Conservation (phyloP, 2,888 invertebrate species). For the Nowickia ferox region DNA sequence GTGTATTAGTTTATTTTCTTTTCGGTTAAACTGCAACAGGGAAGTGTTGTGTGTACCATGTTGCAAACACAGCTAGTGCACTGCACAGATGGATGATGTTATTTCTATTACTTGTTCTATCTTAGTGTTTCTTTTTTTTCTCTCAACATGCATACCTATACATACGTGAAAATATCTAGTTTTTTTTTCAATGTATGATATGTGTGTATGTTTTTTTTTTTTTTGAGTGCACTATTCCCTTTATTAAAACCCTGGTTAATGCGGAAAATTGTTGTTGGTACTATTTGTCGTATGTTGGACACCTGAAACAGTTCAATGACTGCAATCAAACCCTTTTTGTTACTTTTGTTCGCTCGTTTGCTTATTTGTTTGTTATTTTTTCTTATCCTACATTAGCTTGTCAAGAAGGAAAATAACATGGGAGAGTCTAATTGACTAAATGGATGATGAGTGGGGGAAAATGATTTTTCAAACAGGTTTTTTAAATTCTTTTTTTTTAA, state of each 20-base stretch:
- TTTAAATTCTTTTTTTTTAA: background rate
- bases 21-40: slow-evolving; percentile 24
- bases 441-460: slow-evolving; percentile 25
- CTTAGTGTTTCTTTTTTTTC: background rate
- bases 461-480: slow-evolving; percentile 35
- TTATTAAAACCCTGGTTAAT: slow-evolving; percentile 40
- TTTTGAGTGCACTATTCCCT: slow-evolving; percentile 39
- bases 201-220: background rate
- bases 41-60: slow-evolving; percentile 38
- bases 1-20: background rate
- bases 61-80: slow-evolving; percentile 42
- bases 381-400: slow-evolving; percentile 49
- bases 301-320: slow-evolving; percentile 71
- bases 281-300: slow-evolving; percentile 38
- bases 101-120: slow-evolving; percentile 39
- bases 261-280: slow-evolving; percentile 28
- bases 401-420: slow-evolving; percentile 11
- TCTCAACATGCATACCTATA: background rate
- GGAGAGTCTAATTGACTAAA: slow-evolving; percentile 11
- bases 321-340: slow-evolving; percentile 62
- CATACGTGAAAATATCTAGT: background rate
- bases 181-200: too few species aligned
- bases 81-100: slow-evolving; percentile 30
- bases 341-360: slow-evolving; percentile 3
- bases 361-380: slow-evolving; percentile 19